Evolutionary conservation across 2,888 invertebrate species (phyloP).

Genomic region (Metalampra italica): DNA sequence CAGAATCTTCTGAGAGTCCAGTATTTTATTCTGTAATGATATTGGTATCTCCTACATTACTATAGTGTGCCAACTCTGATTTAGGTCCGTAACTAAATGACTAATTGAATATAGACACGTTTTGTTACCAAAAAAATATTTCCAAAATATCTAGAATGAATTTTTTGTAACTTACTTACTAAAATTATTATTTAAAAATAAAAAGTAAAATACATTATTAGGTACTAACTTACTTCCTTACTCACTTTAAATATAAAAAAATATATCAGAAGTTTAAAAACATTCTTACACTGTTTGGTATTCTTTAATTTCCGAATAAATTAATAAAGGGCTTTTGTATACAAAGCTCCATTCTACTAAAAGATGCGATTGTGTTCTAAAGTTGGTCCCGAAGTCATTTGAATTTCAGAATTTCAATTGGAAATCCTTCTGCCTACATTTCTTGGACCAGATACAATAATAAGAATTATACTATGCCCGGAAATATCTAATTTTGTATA

Average conservation of each 20-base stretch:
- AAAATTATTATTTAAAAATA: background rate
- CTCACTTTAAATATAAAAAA: background rate
- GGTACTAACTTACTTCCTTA: too few relatives aligned
- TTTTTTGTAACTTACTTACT: background rate
- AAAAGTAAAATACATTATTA: too few relatives aligned
- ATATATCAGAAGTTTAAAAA: background rate
- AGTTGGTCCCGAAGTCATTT: slow-evolving; percentile 56
- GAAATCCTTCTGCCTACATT: slow-evolving; percentile 27
- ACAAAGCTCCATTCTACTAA: slow-evolving; percentile 10
- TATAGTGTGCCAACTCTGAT: too few relatives aligned
- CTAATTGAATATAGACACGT: too few relatives aligned
- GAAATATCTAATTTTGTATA: slow-evolving; percentile 7
- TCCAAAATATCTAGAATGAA: too few relatives aligned
- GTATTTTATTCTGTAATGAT: too few relatives aligned
- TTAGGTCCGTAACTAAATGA: too few relatives aligned
- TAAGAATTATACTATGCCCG: slow-evolving; percentile 18
- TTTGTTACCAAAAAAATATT: too few relatives aligned
- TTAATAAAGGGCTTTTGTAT: slow-evolving; percentile 45
- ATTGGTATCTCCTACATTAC: too few relatives aligned
- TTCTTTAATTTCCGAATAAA: slow-evolving; percentile 16
- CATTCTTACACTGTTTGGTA: background rate
- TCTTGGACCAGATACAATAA: slow-evolving; percentile 14
- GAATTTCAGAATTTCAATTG: slow-evolving; percentile 68
- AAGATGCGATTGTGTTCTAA: slow-evolving; percentile 12
- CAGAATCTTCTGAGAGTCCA: too few relatives aligned